Evolutionary conservation across 2,113 vertebrate species (phyloP), one percentile per base, ranked within the genome.

Genomic region (Halichoeres trimaculatus): DNA sequence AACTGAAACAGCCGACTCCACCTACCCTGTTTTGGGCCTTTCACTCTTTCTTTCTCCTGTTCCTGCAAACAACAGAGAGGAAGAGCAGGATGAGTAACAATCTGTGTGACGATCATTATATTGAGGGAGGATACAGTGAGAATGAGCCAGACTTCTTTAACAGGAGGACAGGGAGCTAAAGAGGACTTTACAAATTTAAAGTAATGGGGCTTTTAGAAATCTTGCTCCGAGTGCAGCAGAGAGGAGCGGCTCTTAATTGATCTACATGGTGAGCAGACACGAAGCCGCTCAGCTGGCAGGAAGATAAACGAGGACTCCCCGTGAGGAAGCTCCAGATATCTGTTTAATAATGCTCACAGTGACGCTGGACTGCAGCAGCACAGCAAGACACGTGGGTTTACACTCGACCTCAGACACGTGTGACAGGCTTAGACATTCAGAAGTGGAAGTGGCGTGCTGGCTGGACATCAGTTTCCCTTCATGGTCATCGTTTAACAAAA

Each of bases 191-290:
- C 48, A 66, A 76, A 73, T 64, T n/a, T 19, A 1, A n/a, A 12
- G 26, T 71, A 7, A 78, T 60, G 58, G 59, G 13, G 38, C 67
- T 85, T 74, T 74, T 22, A 81, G 45, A 75, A 70, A 48, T 45
- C 57, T 38, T 22, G 0, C 14, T 17, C 57, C 0, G 12, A 61
- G 76, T 10, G 34, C 58, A 2, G 53, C 2, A 16, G 7, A 9
- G 63, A 23, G 50, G 52, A 85, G 34, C 16, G 2, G 36, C 61
- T 83, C 60, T 70, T 73, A 78, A 83, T 81, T 70, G 59, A 81
- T 78, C 74, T 48, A 19, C 23, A 35, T 36, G 0, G 20, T 23
- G 53, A 69, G 76, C 50, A 24, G 63, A 52, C 50, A 47, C 19
- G 50, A 20, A 20, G 54, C 65, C 58, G 35, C 54, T 73, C 19